These are phyloP conservation scores for Teleogryllus occipitalis DNA, from an alignment of 1,140 invertebrate species.

Conservation along the genomic window DNA sequence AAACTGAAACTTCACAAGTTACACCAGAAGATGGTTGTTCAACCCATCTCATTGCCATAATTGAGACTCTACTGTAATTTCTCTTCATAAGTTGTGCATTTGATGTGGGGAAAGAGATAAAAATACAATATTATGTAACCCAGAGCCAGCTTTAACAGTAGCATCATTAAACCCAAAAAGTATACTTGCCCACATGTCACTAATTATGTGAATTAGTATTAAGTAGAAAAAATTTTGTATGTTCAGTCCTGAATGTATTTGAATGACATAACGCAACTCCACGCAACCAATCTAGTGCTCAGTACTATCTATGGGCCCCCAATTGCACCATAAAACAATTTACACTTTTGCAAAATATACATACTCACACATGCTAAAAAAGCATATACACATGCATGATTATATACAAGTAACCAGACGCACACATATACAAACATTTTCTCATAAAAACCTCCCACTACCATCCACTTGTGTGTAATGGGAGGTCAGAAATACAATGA, in stretches of 20 bases:
- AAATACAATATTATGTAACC: too few relatives aligned
- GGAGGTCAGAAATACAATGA: not conserved
- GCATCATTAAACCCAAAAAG: too few relatives aligned
- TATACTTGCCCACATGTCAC: too few relatives aligned
- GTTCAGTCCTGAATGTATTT: not conserved
- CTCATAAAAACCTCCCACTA: not conserved
- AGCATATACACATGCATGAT: not conserved
- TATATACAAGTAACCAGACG: not conserved
- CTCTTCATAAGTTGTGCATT: too few relatives aligned
- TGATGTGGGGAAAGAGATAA: too few relatives aligned
- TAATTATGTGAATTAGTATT: too few relatives aligned
- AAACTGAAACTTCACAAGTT: too few relatives aligned
- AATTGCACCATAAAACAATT: not conserved
- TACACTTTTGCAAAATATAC: not conserved
- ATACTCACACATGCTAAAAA: not conserved
- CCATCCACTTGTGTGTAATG: not conserved
- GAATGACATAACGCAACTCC: not conserved
- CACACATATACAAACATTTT: not conserved
- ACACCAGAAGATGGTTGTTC: too few relatives aligned
- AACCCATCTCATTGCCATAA: too few relatives aligned
- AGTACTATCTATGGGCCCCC: not conserved
- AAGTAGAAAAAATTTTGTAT: not conserved
- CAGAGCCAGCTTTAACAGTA: too few relatives aligned
- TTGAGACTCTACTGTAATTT: too few relatives aligned
- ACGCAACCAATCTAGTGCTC: not conserved